Evolutionary conservation across 1,140 invertebrate species (phyloP).

Genomic region (Globodera ellingtonae): DNA sequence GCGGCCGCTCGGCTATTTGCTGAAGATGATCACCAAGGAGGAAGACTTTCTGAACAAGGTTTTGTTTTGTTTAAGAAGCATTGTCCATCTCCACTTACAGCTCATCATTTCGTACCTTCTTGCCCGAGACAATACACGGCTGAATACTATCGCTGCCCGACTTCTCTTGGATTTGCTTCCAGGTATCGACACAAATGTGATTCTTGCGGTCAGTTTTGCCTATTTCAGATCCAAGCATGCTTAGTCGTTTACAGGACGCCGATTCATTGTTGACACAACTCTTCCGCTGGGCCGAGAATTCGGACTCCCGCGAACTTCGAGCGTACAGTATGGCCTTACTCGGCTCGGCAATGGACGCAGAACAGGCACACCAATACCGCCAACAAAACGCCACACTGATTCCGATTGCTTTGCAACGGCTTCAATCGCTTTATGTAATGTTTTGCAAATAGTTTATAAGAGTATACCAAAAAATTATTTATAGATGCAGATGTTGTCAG

Average conservation of each 20-base stretch:
- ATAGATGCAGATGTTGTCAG: conserved; percentile 44
- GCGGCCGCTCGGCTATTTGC: conserved; percentile 45
- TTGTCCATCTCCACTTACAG: conserved; percentile 38
- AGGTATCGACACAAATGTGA: conserved; percentile 43
- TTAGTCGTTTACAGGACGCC: conserved; percentile 38
- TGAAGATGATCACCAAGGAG: conserved; percentile 29
- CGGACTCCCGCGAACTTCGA: conserved; percentile 46
- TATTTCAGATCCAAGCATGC: background rate
- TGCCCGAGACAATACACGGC: conserved; percentile 35
- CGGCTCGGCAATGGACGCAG: conserved; percentile 38
- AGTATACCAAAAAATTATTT: conserved; percentile 14
- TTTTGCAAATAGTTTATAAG: conserved; percentile 27
- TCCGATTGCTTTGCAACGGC: conserved; percentile 37
- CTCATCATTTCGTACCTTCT: conserved; percentile 45
- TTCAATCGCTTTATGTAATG: conserved; percentile 45
- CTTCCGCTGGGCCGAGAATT: conserved; percentile 45
- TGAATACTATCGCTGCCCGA: conserved; percentile 46
- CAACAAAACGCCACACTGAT: conserved; percentile 37
- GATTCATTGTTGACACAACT: conserved; percentile 42
- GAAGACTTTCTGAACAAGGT: conserved; percentile 49
- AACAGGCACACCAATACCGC: conserved; percentile 42
- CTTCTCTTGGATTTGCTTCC: conserved; percentile 38
- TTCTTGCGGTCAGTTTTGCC: conserved; percentile 22
- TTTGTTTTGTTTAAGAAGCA: conserved; percentile 28
- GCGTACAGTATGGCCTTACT: conserved; percentile 48